Base-by-base conservation (phyloP, 2,797 vertebrate genomes). In the Podargus strigoides region DNA sequence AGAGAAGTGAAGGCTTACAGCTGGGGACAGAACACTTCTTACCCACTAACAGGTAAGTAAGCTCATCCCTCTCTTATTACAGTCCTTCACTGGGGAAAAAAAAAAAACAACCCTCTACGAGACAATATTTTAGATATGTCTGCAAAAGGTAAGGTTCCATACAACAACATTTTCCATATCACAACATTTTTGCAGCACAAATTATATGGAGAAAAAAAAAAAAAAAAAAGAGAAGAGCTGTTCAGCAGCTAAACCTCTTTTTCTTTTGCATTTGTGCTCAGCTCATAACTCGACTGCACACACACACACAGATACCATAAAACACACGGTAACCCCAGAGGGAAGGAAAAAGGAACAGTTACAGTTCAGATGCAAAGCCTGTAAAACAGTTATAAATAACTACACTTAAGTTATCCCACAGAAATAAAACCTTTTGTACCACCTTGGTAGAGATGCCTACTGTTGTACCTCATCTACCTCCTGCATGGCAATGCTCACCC, bases 391-490 rank as follows among this genome's bases (percentile, higher is more conserved):
- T 20, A 20, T 0, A 53, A 60, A 27, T 24, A 42, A 27, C 22
- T 2, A 2, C 0, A 5, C 7, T 15, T 7, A 36, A 20, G 9
- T 8, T 6, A 22, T 6, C 28, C 26, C 3, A 5, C 36, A 72
- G 36, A 55, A 72, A 6, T 2, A 44, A 52, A 60, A 2, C 17
- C 9, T 32, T 6, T 0, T 14, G 55, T 8, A 4, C 17, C 21
- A 3, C 8, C 30, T 14, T 3, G 16, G 37, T 2, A 24, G 47
- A 55, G n/a, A 5, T 16, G 49, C 26, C 37, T 11, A 1, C 22
- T n/a, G 67, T 0, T 15, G 49, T 7, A 42, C 0, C 67, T 36
- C 4, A 0, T 47, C 17, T 0, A 1, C 16, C 20, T 22, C 56
- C 82, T 8, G 50, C 46, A 5, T 0, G 26, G 63, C 72, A 12